Base-by-base conservation (phyloP, 2,797 vertebrate genomes). In the Dryobates pubescens region DNA sequence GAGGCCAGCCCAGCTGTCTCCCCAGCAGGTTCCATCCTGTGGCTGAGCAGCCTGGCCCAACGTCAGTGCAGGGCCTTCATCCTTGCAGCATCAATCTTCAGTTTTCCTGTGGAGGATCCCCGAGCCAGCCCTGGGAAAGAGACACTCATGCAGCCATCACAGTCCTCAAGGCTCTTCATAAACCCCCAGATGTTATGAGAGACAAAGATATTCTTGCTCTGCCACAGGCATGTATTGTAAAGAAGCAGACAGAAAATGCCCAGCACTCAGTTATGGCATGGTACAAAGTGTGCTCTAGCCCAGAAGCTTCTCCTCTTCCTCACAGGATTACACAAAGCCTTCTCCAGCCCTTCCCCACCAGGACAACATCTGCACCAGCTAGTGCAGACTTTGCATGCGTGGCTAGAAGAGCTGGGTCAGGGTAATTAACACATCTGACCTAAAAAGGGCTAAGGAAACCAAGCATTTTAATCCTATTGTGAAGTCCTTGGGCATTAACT, bases 311-410 rank as follows among this genome's bases (percentile, higher is more conserved):
- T 85, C 30, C 5, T 2, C 10, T 67, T 86, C 29, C 30, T 81
- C 3, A 0, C 7, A 78, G 36, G 20, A 20, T 26, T 69, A 61
- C 38, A 49, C 47, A 77, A 87, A 86, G 24, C 53, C 49, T 78
- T 72, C 34, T 81, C 53, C 59, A 70, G 61, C 34, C 14, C 27
- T 61, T 90, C 47, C 47, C 45, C 59, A 67, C 63, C 23, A 26
- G 49, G 41, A 80, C 0, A 0, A 53, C 1, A 0, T 29, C 45
- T 51, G 24, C 0, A 1, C 17, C 1, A 1, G 26, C 53, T 57
- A 27, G 24, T 7, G 1, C 45, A 80, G 49, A 16, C 19, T 45
- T 82, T 59, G 15, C 0, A 0, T 32, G 32, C 30, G 32, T 0
- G 1, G 32, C 20, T 59, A 38, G 32, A 71, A 76, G 36, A 54